Evolutionary conservation across 2,797 vertebrate species (phyloP), one percentile per base, ranked within the genome.

Genomic region (Lacerta bilineata): DNA sequence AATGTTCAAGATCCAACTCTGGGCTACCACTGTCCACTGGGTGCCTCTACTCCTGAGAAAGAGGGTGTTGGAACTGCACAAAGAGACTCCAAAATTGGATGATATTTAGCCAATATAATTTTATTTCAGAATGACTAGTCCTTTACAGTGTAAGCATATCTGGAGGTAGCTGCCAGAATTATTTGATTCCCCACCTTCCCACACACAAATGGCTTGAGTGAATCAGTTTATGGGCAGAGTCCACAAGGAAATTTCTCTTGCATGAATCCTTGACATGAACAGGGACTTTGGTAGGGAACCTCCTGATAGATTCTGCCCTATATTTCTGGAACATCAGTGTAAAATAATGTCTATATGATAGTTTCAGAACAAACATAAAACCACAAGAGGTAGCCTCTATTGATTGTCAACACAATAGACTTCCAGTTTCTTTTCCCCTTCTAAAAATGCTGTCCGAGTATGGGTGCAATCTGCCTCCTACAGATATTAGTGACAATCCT

Each of bases 91-190:
- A 46, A 46, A 23, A 5, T 8, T 11, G 23, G 25, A 88, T 39
- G 76, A 43, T 15, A 55, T 68, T 78, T 66, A 43, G 81, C 81
- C 29, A 90, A 93, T 92, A 90, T 8, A 94, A 90, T 98, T 74
- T 97, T 96, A 97, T 97, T 96, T 97, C 95, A 96, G 96, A 94
- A 95, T 93, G 96, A 92, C 93, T 95, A 95, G 83, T 90, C 91
- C 90, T 95, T 95, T 95, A 96, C 95, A 97, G 88, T 93, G 94
- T 90, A 93, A 64, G 90, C 94, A 94, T 93, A 94, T 93, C 97
- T 83, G 96, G 98, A 98, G 97, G 97, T 97, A 97, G 97, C 93
- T 96, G 94, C 92, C 96, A 95, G 27, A 81, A 95, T 93, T 93
- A 88, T 9, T 43, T 93, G 43, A 87, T 91, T 91, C 95, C 95